Evolutionary conservation across 2,113 vertebrate genomes (phyloP).

Genomic region (Zosterops pallidus): DNA sequence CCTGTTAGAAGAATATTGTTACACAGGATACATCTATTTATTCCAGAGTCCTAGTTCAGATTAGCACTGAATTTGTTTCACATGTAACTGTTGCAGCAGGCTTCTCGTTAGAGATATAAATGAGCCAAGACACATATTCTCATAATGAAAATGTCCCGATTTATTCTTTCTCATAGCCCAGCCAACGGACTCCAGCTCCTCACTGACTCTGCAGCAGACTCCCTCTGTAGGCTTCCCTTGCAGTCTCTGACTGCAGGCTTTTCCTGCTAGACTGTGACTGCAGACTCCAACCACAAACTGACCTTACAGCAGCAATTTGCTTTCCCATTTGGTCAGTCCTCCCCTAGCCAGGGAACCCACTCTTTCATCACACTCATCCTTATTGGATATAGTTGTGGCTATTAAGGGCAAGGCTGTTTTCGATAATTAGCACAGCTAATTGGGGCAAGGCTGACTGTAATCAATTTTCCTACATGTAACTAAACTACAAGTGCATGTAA

Average conservation of each 20-base stretch:
- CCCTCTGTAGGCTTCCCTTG: not conserved
- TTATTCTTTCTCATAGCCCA: not conserved
- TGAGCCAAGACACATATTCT: not conserved
- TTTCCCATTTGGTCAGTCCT: not conserved
- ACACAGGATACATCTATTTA: not conserved
- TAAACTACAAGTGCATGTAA: not conserved
- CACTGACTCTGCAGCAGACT: not conserved
- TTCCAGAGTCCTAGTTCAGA: not conserved
- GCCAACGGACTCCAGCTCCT: not conserved
- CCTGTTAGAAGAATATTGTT: not conserved
- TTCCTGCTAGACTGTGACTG: not conserved
- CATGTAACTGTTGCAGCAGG: not conserved
- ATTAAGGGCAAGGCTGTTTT: not conserved
- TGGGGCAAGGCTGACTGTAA: not conserved
- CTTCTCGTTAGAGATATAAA: not conserved
- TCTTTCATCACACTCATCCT: not conserved
- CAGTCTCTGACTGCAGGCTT: too few relatives aligned
- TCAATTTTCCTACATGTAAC: not conserved
- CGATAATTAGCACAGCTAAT: not conserved
- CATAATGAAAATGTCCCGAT: not conserved
- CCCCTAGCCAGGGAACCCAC: too few relatives aligned
- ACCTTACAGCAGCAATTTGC: not conserved
- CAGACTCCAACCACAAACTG: not conserved
- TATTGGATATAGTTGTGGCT: not conserved
- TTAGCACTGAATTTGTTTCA: not conserved